A percentile compares a stretch with the other conserved stretches of the same genome.
phyloP scores from a whole-genome alignment of 2,113 vertebrate species.

The Pteropus alecto region DNA sequence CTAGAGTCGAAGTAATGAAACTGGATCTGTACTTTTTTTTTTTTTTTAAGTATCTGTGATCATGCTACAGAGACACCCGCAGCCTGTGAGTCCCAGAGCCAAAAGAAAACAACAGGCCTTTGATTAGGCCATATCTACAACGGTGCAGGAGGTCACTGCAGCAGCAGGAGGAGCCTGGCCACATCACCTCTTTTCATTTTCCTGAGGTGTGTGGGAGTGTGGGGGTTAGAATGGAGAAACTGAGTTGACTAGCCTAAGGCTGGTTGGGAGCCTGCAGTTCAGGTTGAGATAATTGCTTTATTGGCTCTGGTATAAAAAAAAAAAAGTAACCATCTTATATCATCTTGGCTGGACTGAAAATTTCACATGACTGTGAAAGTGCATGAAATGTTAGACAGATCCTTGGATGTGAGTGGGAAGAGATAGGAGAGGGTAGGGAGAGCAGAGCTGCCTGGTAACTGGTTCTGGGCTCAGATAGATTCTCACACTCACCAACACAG shows the following conservation, averaged over 20 bases:
- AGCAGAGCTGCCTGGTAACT: not conserved
- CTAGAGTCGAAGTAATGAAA: not conserved
- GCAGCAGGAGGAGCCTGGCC: not conserved
- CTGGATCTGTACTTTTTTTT: not conserved
- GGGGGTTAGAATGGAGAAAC: not conserved
- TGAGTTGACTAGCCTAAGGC: not conserved
- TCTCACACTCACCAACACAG: not conserved
- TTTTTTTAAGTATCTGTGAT: not conserved
- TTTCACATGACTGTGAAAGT: slow-evolving; percentile 13
- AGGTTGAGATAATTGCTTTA: not conserved
- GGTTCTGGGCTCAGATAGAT: not conserved
- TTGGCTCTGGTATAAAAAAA: not conserved
- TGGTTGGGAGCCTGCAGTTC: not conserved
- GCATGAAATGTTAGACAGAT: not conserved
- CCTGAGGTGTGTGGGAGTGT: not conserved
- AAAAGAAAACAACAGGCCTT: slow-evolving; percentile 35
- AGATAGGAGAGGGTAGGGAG: not conserved
- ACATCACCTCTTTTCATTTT: not conserved
- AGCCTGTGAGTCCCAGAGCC: not conserved
- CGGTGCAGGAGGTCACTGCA: fast-evolving
- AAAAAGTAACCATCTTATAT: not conserved
- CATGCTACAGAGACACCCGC: not conserved
- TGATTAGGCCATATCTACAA: not conserved
- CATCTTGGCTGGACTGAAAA: not conserved
- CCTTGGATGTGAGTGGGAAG: not conserved